Evolutionary conservation across 2,888 invertebrate genomes (phyloP).

Genomic region (Drosophila meridionalis): DNA sequence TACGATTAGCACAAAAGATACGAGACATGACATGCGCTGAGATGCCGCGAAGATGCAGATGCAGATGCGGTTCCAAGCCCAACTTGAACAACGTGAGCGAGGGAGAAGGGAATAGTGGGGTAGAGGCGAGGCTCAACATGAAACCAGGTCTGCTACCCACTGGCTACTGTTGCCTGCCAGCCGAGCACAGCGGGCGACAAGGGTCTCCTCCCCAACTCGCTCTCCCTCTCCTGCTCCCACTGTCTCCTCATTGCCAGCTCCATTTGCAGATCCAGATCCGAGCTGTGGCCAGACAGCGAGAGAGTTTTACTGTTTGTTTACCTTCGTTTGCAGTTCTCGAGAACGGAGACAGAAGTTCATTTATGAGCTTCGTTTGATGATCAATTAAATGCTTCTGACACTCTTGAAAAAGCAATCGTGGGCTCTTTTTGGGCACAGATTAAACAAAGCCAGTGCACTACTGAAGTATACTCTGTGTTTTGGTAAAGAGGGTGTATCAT

Average conservation of each 20-base stretch:
- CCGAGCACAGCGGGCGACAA: conserved; percentile 53
- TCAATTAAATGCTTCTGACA: conserved; percentile 56
- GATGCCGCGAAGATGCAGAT: conserved; percentile 60
- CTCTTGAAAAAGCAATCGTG: conserved; percentile 22
- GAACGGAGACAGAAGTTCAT: conserved; percentile 28
- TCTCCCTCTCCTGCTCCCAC: neutral
- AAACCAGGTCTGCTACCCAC: conserved; percentile 29
- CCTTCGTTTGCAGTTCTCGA: conserved; percentile 19
- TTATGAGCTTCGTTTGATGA: conserved; percentile 49
- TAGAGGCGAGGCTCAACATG: conserved; percentile 13
- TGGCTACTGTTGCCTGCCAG: conserved; percentile 65
- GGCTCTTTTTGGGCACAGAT: neutral
- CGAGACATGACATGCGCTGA: conserved; percentile 80
- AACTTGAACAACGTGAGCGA: neutral
- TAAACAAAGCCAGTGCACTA: neutral
- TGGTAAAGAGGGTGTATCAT: neutral
- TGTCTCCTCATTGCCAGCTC: neutral
- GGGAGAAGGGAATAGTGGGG: neutral
- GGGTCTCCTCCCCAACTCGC: conserved; percentile 5
- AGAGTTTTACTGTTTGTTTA: conserved; percentile 41
- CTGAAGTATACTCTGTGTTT: neutral
- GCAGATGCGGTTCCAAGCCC: conserved; percentile 17
- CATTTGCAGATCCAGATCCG: neutral
- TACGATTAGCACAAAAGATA: conserved; percentile 80
- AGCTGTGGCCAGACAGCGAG: conserved; percentile 5